Evolutionary conservation across 1,140 invertebrate species (phyloP).

Genomic region (Heliconius melpomene): DNA sequence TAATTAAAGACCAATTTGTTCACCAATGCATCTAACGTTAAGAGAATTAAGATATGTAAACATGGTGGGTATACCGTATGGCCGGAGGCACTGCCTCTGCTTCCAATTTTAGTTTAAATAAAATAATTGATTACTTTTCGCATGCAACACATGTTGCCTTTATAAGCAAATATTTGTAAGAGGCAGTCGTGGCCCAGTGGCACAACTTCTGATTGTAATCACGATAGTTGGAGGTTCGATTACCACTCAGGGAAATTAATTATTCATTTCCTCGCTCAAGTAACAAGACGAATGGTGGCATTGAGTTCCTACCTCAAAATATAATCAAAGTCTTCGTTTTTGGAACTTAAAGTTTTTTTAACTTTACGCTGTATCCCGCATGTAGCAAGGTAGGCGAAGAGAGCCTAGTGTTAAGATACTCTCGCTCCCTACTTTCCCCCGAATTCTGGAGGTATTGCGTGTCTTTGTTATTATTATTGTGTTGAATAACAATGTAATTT

Average conservation of each 20-base stretch:
- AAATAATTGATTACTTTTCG: slow-evolving; percentile 52
- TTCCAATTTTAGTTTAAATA: slow-evolving; percentile 48
- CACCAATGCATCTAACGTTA: slow-evolving; percentile 29
- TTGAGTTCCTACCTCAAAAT: background rate
- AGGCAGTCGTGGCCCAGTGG: background rate
- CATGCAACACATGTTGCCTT: slow-evolving; percentile 28
- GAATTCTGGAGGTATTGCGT: too few species aligned
- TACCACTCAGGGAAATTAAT: background rate
- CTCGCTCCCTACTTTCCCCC: too few species aligned
- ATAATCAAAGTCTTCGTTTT: too few species aligned
- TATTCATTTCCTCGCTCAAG: background rate
- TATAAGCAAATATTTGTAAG: background rate
- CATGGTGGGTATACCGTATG: slow-evolving; percentile 39
- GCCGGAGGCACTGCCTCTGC: slow-evolving; percentile 45
- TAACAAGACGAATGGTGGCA: background rate
- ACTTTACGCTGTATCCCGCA: too few species aligned
- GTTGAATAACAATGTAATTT: too few species aligned
- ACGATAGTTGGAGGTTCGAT: background rate
- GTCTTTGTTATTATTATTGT: too few species aligned
- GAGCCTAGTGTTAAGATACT: too few species aligned
- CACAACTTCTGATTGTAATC: background rate
- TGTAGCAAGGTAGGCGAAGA: too few species aligned
- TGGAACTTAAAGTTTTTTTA: too few species aligned
- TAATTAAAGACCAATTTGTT: slow-evolving; percentile 6
- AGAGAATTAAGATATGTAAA: slow-evolving; percentile 50